These are phyloP conservation scores for Anisognathus igniventris DNA, from an alignment of 2,797 vertebrate species.

Conservation along the genomic window DNA sequence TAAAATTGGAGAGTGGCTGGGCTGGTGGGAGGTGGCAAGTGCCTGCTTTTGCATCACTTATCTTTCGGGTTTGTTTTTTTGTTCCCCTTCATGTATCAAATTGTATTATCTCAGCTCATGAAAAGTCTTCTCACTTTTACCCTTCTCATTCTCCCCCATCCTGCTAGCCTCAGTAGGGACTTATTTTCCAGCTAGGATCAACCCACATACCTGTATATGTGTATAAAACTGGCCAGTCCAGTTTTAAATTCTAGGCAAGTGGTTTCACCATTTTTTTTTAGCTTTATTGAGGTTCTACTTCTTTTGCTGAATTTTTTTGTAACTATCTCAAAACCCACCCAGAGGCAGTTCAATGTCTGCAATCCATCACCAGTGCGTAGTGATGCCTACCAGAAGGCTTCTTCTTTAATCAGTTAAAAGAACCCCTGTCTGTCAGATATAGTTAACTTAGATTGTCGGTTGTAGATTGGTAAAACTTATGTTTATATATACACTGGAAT, in stretches of 20 bases:
- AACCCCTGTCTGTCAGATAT: background rate
- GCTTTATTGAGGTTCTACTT: background rate
- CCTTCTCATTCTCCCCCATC: background rate
- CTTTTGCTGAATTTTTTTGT: background rate
- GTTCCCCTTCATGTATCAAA: background rate
- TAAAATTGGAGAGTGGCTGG: background rate
- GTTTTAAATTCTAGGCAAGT: background rate
- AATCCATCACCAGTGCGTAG: background rate
- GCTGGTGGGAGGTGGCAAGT: background rate
- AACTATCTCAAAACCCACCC: background rate
- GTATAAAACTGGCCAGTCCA: background rate
- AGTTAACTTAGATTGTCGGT: background rate
- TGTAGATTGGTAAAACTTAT: background rate
- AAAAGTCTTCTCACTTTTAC: background rate
- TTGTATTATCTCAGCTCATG: background rate
- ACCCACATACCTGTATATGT: background rate
- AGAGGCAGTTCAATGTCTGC: background rate
- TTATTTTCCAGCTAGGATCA: background rate
- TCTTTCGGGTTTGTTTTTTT: fast-evolving
- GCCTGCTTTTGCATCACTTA: background rate
- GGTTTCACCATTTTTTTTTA: background rate
- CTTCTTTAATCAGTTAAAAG: background rate
- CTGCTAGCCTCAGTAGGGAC: background rate
- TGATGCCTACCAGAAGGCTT: background rate
- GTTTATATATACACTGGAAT: background rate